phyloP scores from a whole-genome alignment of 2,888 invertebrate species.

The Yponomeuta sedellus region DNA sequence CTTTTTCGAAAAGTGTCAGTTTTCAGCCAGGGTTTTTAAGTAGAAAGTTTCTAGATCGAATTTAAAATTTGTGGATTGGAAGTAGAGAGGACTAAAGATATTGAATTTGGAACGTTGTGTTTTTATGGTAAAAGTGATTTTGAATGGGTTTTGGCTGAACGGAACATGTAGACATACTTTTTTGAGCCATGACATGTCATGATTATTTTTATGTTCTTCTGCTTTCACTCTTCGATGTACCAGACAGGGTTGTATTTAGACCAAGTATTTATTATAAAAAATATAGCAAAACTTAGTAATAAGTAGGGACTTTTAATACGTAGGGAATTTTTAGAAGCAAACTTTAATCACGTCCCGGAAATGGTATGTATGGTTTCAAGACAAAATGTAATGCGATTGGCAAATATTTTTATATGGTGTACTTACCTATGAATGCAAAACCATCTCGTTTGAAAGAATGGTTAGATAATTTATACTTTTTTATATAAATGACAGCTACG shows the following conservation, averaged over 20 bases:
- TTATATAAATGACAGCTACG: background rate
- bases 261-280: conserved; percentile 54
- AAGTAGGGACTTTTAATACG: conserved; percentile 23
- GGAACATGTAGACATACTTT: background rate
- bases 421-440: background rate
- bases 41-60: background rate
- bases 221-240: conserved; percentile 8
- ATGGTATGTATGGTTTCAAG: background rate
- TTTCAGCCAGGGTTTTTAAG: background rate
- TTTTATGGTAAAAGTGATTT: background rate
- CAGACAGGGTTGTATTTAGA: conserved; percentile 37
- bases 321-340: background rate
- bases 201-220: background rate
- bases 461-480: background rate
- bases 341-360: conserved; percentile 6
- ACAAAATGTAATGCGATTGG: background rate
- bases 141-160: background rate
- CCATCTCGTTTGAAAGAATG: background rate
- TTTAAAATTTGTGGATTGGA: background rate
- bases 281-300: conserved; percentile 24
- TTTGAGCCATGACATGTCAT: background rate
- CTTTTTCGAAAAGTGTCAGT: background rate
- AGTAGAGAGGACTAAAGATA: background rate
- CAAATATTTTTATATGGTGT: conserved; percentile 3
- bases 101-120: background rate